Percentiles rank a stretch among this genome's conserved stretches.
Conservation (phyloP, 2,888 invertebrate species). For the Polydrusus tereticollis region DNA sequence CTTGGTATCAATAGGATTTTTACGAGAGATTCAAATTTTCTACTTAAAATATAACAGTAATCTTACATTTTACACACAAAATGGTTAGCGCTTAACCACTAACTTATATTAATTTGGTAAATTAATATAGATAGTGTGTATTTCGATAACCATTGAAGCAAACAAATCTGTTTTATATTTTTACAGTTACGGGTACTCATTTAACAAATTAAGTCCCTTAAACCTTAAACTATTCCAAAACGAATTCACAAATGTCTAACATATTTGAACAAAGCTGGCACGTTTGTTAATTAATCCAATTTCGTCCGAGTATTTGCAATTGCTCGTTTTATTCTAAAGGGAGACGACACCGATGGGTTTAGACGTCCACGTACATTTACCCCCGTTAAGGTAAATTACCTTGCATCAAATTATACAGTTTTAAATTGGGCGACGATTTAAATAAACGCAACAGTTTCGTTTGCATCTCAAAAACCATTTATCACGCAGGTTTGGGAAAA, state of each 20-base stretch:
- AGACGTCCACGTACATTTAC: not conserved
- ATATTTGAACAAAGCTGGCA: not conserved
- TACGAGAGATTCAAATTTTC: too few relatives aligned
- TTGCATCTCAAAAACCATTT: too few relatives aligned
- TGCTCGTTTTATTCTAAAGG: not conserved
- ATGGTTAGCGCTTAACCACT: too few relatives aligned
- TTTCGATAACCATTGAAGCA: too few relatives aligned
- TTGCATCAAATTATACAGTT: not conserved
- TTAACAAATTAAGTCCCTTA: not conserved
- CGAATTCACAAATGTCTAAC: not conserved
- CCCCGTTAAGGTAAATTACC: not conserved
- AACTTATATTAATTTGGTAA: too few relatives aligned
- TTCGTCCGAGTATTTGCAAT: not conserved
- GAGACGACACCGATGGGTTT: not conserved
- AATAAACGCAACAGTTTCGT: not conserved
- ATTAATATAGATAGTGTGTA: too few relatives aligned
- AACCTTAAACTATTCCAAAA: not conserved
- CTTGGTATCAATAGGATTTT: too few relatives aligned
- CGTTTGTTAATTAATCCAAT: not conserved
- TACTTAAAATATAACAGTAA: too few relatives aligned
- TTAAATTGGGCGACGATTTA: not conserved
- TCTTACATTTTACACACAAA: too few relatives aligned
- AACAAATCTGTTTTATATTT: too few relatives aligned
- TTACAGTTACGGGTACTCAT: not conserved
- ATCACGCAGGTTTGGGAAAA: too few relatives aligned